Conservation (phyloP, 1,140 invertebrate genomes). For the Zophobas morio region DNA sequence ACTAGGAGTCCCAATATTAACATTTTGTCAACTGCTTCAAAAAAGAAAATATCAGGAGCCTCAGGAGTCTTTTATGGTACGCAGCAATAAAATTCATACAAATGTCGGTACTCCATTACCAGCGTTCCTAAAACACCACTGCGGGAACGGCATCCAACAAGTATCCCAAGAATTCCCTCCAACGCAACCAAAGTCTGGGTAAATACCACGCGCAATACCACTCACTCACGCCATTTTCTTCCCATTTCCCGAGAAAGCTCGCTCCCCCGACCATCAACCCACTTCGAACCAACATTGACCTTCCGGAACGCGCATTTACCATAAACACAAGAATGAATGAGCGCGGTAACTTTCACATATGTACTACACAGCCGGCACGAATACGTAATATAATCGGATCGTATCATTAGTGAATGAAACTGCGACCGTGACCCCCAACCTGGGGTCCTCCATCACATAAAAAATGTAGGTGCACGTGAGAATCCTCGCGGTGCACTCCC, state of each 20-base stretch:
- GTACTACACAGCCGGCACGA: slow-evolving; percentile 23
- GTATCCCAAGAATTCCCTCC: too few relatives aligned
- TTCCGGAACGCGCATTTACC: slow-evolving; percentile 11
- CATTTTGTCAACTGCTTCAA: too few relatives aligned
- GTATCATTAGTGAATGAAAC: slow-evolving; percentile 24
- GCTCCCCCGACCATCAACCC: background rate
- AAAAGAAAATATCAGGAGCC: too few relatives aligned
- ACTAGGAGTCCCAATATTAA: too few relatives aligned
- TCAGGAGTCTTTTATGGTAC: too few relatives aligned
- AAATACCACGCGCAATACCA: too few relatives aligned
- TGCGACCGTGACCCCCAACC: slow-evolving; percentile 23
- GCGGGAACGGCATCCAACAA: too few relatives aligned
- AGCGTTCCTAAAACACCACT: too few relatives aligned
- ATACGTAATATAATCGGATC: slow-evolving; percentile 23
- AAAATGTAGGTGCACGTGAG: background rate
- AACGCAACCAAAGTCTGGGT: too few relatives aligned
- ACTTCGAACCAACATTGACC: background rate
- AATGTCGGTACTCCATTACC: too few relatives aligned
- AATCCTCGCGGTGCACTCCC: slow-evolving; percentile 8
- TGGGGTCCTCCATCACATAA: background rate
- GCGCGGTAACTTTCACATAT: slow-evolving; percentile 34
- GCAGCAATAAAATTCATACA: too few relatives aligned
- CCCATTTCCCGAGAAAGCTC: background rate
- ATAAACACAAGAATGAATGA: slow-evolving; percentile 34
- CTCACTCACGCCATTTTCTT: too few relatives aligned